A percentile compares a stretch with the other conserved stretches of the same genome.
phyloP scores from a whole-genome alignment of 2,888 invertebrate genomes.

The Pherbina coryleti region DNA sequence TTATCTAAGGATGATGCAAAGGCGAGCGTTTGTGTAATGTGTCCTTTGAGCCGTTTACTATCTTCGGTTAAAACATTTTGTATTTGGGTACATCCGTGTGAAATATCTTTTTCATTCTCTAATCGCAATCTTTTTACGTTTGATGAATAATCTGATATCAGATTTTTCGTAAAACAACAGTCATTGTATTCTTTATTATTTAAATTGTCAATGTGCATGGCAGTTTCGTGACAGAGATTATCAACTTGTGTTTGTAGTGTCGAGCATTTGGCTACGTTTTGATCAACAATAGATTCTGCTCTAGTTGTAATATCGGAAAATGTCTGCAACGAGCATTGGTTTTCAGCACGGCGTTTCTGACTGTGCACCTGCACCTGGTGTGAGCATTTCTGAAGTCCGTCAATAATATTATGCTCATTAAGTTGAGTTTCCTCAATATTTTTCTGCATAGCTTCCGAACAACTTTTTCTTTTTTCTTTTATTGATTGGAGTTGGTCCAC shows the following conservation, averaged over 20 bases:
- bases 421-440: conserved; percentile 36
- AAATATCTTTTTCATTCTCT: conserved; percentile 40
- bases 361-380: conserved; percentile 43
- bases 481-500: conserved; percentile 68
- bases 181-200: conserved; percentile 41
- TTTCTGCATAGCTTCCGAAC: conserved; percentile 34
- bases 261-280: conserved; percentile 53
- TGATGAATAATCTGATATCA: conserved; percentile 43
- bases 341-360: conserved; percentile 26
- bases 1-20: conserved; percentile 62
- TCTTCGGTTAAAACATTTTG: conserved; percentile 49
- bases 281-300: conserved; percentile 48
- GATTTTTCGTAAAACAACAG: conserved; percentile 44
- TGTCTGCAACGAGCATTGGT: background rate
- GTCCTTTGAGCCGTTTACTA: conserved; percentile 50
- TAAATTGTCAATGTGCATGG: conserved; percentile 46
- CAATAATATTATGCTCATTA: conserved; percentile 20
- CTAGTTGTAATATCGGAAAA: conserved; percentile 1
- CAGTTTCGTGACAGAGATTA: conserved; percentile 49
- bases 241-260: conserved; percentile 54
- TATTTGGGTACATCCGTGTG: conserved; percentile 43
- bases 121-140: conserved; percentile 49
- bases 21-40: conserved; percentile 61
- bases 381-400: conserved; percentile 7
- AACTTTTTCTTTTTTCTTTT: conserved; percentile 52